Base-by-base conservation (phyloP, 2,888 invertebrate genomes). In the Synergus itoensis region DNA sequence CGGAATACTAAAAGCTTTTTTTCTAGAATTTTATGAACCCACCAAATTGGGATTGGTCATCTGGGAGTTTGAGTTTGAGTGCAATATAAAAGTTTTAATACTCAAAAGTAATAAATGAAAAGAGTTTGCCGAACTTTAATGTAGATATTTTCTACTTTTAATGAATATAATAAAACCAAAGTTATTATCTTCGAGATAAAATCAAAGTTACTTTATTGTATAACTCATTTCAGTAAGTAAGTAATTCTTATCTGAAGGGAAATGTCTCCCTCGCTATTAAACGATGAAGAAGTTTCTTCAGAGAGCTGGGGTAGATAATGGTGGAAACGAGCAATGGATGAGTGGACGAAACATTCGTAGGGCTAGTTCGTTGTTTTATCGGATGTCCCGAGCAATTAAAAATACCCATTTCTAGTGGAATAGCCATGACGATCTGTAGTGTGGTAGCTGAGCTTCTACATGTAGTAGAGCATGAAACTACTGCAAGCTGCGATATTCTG, bases 301-400 rank as follows among this genome's bases (percentile, higher is more conserved):
- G 73, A 73, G n/a, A 69, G 48, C 21, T 48, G 45, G 36, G 2
- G 28, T 65, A 18, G 65, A 40, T 65, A 40, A 65, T 65, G 65
- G 48, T 7, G 1, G 11, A 53, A 73, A 53, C 53, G 36, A 53
- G 73, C 11, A 40, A 40, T 18, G 36, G 36, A 67, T 43, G 67
- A 67, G 41, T 65, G 69, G 7, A 28, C 16, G 11, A 48, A 48
- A n/a, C 28, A 57, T 73, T 53, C n/a, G 36, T n/a, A 40, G 73
- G 36, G 53, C 69, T 16, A 43, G 45, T 69, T 69, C 21, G 36
- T 73, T 48, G 73, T 73, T 73, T 73, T 73, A 73, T 73, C 73
- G 11, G n/a, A 53, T 21, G 53, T 36, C 40, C 40, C 53, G 53
- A 73, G 73, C 73, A 73, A 73, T 57, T 53, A 36, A 11, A 53